phyloP scores from a whole-genome alignment of 1,140 invertebrate genomes.

The Coelopa frigida region DNA sequence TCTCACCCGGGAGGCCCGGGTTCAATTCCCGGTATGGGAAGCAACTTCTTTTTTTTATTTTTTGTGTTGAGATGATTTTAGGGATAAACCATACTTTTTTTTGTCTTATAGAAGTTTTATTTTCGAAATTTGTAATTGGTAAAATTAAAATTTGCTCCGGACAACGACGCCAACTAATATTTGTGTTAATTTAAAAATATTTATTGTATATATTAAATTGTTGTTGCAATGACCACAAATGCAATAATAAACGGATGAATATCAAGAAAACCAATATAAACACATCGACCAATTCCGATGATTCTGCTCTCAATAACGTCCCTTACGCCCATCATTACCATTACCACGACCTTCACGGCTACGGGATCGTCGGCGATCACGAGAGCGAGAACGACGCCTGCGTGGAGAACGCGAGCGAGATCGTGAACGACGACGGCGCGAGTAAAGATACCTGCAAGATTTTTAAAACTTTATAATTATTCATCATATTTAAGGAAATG shows the following conservation, averaged over 20 bases:
- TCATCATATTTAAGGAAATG: slow-evolving; percentile 1
- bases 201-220: not conserved
- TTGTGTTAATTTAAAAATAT: not conserved
- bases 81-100: too few relatives aligned
- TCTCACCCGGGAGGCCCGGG: slow-evolving; percentile 73
- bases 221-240: too few relatives aligned
- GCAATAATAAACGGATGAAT: too few relatives aligned
- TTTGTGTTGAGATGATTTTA: too few relatives aligned
- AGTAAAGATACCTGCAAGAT: slow-evolving; percentile 52
- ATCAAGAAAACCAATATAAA: too few relatives aligned
- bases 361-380: slow-evolving; percentile 48
- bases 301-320: slow-evolving; percentile 13
- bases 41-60: too few relatives aligned
- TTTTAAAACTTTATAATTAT: slow-evolving; percentile 1
- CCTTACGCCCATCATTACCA: slow-evolving; percentile 22
- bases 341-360: slow-evolving; percentile 43
- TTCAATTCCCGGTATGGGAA: too few relatives aligned
- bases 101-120: too few relatives aligned
- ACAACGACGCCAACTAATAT: not conserved
- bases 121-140: not conserved
- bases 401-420: slow-evolving; percentile 43
- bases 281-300: not conserved
- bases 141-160: not conserved
- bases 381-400: slow-evolving; percentile 29
- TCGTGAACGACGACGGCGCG: slow-evolving; percentile 46